Evolutionary conservation across 2,888 invertebrate species (phyloP), one percentile per base, ranked within the genome.

Genomic region (Embidobia sp.): DNA sequence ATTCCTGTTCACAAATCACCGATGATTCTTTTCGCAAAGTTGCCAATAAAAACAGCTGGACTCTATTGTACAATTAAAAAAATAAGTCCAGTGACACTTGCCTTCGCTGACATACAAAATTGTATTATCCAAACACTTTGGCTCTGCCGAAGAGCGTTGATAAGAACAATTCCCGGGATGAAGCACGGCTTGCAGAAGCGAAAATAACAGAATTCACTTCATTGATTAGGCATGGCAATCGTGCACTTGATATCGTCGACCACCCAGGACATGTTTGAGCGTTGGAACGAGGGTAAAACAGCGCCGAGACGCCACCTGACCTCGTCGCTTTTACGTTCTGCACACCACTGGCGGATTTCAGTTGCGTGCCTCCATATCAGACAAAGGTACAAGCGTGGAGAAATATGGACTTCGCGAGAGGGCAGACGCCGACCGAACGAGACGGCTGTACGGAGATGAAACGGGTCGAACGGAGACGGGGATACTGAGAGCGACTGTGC

Each of bases 281-380:
- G 40, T 26, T 31, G 55, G 51, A 49, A 35, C 57, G 64, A 57
- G 53, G 74, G 66, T 59, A 48, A 53, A 64, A 64, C 40, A 59
- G 61, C 61, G 74, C 15, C 46, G 61, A 26, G 61, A 61, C 74
- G 66, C 66, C 61, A 59, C 64, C 64, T 76, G 77, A 66, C 64
- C 78, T 63, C 57, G 75, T 73, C 81, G 81, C 83, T 82, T 77
- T 75, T 81, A 79, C 81, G 84, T 83, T 82, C 83, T 84, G 85
- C 81, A 85, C 85, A 83, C 87, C 85, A 87, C 87, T 87, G 86
- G 83, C 84, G 82, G 85, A 85, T 83, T 77, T 83, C 80, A 57
- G 72, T 79, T 51, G 69, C 63, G 70, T 78, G 77, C 57, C 74
- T 78, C 77, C 51, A 31, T 44, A 33, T 64, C 55, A 57, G 66